Percentiles rank a stretch among this genome's conserved stretches.
Conservation (phyloP, 2,888 invertebrate genomes). For the Orthosia gracilis region DNA sequence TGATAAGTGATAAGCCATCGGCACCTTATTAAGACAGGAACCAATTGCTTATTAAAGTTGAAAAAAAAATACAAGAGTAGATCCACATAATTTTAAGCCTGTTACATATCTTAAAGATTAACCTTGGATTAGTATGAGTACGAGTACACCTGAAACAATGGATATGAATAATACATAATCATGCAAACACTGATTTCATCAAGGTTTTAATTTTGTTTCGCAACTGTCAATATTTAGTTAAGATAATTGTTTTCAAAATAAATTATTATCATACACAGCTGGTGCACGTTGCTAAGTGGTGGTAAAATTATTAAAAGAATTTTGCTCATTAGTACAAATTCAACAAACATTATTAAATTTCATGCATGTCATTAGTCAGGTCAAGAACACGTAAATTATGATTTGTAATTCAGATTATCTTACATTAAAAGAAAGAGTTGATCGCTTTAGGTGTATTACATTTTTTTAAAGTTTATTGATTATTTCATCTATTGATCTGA, state of each 20-base stretch:
- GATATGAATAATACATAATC: slow-evolving; percentile 68
- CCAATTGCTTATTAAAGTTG: not conserved
- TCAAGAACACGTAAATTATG: slow-evolving; percentile 3
- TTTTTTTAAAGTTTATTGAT: not conserved
- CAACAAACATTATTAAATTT: slow-evolving; percentile 1
- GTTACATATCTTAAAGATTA: slow-evolving; percentile 30
- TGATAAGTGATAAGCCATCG: not conserved
- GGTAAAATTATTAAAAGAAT: slow-evolving; percentile 1
- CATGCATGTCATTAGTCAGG: not conserved
- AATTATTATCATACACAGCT: slow-evolving; percentile 24
- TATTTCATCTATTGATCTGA: not conserved
- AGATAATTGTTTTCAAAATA: slow-evolving; percentile 24
- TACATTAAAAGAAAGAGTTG: not conserved
- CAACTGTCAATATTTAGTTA: slow-evolving; percentile 33
- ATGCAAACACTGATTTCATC: slow-evolving; percentile 48
- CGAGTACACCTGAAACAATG: slow-evolving; percentile 63
- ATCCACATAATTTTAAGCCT: slow-evolving; percentile 28
- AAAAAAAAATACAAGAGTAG: not conserved
- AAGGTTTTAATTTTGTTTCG: slow-evolving; percentile 58
- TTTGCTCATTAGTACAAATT: slow-evolving; percentile 11
- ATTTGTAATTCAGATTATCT: not conserved
- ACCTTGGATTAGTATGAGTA: slow-evolving; percentile 45
- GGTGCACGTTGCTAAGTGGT: slow-evolving; percentile 2
- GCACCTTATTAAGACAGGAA: no score
- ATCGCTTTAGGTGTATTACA: not conserved